phyloP scores from a whole-genome alignment of 1,140 invertebrate genomes.

The Scaptomyza pallida region DNA sequence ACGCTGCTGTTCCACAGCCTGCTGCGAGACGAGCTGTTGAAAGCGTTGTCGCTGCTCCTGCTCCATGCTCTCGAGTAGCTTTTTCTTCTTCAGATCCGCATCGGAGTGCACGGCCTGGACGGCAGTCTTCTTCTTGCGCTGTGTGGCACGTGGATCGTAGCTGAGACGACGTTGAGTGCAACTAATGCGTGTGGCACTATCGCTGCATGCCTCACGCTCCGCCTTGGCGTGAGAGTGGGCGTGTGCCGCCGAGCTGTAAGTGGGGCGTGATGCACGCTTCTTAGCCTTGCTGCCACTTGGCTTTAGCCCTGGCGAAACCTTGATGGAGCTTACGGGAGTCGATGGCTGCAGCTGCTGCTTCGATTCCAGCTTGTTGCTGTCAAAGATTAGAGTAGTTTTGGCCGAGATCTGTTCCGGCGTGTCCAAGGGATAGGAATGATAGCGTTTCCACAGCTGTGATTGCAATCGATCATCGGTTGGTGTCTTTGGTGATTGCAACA shows the following conservation, averaged over 20 bases:
- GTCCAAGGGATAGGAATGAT: slow-evolving; percentile 12
- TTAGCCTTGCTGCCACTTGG: neutral
- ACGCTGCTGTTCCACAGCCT: slow-evolving; percentile 45
- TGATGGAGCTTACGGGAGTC: too few species aligned
- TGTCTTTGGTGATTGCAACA: neutral
- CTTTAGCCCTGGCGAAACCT: neutral
- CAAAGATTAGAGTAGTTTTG: neutral
- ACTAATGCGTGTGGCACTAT: slow-evolving; percentile 9
- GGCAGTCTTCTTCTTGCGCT: slow-evolving; percentile 25
- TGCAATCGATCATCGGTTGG: slow-evolving; percentile 3
- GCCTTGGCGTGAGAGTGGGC: slow-evolving; percentile 30
- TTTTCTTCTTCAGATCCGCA: neutral
- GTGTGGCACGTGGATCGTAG: slow-evolving; percentile 46
- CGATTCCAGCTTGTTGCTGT: slow-evolving; percentile 4
- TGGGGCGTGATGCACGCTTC: neutral
- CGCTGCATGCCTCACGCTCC: neutral
- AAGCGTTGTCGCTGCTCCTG: slow-evolving; percentile 30
- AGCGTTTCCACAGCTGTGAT: slow-evolving; percentile 31
- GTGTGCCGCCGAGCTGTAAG: slow-evolving; percentile 23
- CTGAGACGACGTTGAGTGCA: slow-evolving; percentile 42
- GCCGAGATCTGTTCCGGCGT: too few species aligned
- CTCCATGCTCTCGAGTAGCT: slow-evolving; percentile 11
- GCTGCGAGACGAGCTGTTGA: slow-evolving; percentile 34
- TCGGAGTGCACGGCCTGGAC: neutral
- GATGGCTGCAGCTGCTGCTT: neutral